A percentile compares a stretch with the other conserved stretches of the same genome.
Evolutionary conservation across 2,113 vertebrate species (phyloP).

Genomic region (Falco punctatus): DNA sequence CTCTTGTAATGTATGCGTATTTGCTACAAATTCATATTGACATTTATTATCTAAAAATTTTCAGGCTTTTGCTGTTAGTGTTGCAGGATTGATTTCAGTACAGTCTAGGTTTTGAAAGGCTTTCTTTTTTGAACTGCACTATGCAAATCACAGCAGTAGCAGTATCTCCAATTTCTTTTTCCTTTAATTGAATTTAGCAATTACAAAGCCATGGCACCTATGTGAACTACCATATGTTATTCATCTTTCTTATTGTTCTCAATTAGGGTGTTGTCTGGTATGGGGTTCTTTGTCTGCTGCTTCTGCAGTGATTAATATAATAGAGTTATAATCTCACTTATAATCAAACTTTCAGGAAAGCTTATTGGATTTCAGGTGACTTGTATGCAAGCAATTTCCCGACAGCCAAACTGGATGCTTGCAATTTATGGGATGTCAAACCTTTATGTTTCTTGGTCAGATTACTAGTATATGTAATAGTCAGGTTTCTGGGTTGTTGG

Average conservation of each 20-base stretch:
- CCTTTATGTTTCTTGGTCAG: constrained; percentile 33
- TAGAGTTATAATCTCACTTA: constrained; percentile 70
- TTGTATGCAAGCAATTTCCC: constrained; percentile 50
- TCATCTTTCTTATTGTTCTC: constrained; percentile 72
- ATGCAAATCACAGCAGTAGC: constrained; percentile 10
- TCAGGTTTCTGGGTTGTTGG: constrained; percentile 28
- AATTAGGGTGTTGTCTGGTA: constrained; percentile 66
- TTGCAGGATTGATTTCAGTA: neutral
- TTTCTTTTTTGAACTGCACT: constrained; percentile 40
- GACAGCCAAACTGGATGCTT: constrained; percentile 6
- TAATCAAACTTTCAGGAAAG: constrained; percentile 62
- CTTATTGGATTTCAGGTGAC: constrained; percentile 54
- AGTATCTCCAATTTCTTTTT: constrained; percentile 19
- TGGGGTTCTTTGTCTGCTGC: constrained; percentile 2
- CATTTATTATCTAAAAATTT: neutral
- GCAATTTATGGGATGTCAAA: constrained; percentile 43
- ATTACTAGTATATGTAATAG: constrained; percentile 30
- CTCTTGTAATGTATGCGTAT: neutral
- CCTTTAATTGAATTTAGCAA: constrained; percentile 72
- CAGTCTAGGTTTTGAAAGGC: neutral
- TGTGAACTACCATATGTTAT: constrained; percentile 43
- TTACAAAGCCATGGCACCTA: constrained; percentile 61
- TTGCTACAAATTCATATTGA: neutral
- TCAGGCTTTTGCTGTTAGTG: neutral
- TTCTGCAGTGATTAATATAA: constrained; percentile 60